A percentile compares a stretch with the other conserved stretches of the same genome.
These are phyloP conservation scores for Aporophyla nigra DNA, from an alignment of 2,888 invertebrate genomes.

Conservation along the genomic window DNA sequence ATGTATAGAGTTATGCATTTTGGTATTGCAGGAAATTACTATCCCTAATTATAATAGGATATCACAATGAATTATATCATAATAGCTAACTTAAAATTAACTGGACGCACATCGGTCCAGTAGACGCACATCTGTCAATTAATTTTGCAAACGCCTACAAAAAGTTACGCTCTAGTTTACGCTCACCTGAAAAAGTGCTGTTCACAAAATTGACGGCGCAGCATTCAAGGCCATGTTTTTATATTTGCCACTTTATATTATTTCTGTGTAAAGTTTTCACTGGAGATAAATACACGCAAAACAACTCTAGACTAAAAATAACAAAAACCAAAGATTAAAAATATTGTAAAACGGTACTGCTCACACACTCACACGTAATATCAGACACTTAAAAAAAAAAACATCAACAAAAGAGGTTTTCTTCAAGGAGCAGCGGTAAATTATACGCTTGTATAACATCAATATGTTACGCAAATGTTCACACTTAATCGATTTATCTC, in stretches of 20 bases:
- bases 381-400: background rate
- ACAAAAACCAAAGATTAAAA: background rate
- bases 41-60: background rate
- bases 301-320: background rate
- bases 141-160: constrained; percentile 15
- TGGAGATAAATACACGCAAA: too few species aligned
- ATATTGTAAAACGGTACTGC: constrained; percentile 3
- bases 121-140: too few species aligned
- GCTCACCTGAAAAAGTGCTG: background rate
- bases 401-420: background rate
- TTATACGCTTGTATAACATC: constrained; percentile 31
- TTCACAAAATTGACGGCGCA: constrained; percentile 5
- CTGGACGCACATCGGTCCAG: background rate
- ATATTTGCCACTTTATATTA: background rate
- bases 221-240: too few species aligned
- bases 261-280: background rate
- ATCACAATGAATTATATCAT: too few species aligned
- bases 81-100: background rate
- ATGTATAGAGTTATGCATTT: background rate
- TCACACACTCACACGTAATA: background rate
- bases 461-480: constrained; percentile 45
- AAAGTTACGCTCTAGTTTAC: background rate
- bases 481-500: constrained; percentile 44
- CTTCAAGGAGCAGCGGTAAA: constrained; percentile 42
- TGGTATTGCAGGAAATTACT: background rate